A percentile compares a stretch with the other conserved stretches of the same genome.
These are phyloP conservation scores for Zeuzera pyrina DNA, from an alignment of 2,888 invertebrate species.

Conservation along the genomic window DNA sequence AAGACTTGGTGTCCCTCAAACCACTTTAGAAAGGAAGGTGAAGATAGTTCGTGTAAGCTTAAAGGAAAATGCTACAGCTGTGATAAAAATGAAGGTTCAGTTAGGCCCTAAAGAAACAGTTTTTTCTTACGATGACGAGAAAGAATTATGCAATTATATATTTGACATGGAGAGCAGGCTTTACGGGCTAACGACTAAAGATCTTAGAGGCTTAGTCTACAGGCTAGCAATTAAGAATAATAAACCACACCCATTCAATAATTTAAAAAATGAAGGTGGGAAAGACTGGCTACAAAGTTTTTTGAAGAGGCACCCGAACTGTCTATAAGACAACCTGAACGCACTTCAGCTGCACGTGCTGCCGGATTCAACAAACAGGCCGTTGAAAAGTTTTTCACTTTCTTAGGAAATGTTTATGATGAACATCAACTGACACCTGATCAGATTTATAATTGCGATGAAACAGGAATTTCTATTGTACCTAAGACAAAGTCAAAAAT, in stretches of 20 bases:
- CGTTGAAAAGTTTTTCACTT: conserved; percentile 15
- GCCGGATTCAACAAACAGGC: conserved; percentile 28
- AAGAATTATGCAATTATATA: no score
- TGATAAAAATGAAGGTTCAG: no score
- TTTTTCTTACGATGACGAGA: no score
- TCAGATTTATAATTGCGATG: conserved; percentile 22
- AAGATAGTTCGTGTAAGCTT: no score
- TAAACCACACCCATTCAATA: conserved; percentile 23
- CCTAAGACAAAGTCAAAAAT: conserved; percentile 21
- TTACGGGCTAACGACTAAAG: no score
- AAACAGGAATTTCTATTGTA: conserved; percentile 26
- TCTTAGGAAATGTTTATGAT: conserved; percentile 19
- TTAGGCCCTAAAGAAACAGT: no score
- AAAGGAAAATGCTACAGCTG: no score
- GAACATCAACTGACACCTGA: conserved; percentile 21
- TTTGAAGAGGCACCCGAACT: conserved; percentile 19
- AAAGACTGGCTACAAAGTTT: conserved; percentile 25
- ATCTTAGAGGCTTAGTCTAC: conserved; percentile 18
- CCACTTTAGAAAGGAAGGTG: no score
- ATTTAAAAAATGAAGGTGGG: conserved; percentile 23
- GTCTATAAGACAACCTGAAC: conserved; percentile 18
- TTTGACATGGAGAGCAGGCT: no score
- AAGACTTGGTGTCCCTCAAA: no score
- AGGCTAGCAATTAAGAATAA: conserved; percentile 21
- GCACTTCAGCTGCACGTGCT: conserved; percentile 25